phyloP scores from a whole-genome alignment of 2,113 vertebrate species.

The Isurus oxyrinchus region DNA sequence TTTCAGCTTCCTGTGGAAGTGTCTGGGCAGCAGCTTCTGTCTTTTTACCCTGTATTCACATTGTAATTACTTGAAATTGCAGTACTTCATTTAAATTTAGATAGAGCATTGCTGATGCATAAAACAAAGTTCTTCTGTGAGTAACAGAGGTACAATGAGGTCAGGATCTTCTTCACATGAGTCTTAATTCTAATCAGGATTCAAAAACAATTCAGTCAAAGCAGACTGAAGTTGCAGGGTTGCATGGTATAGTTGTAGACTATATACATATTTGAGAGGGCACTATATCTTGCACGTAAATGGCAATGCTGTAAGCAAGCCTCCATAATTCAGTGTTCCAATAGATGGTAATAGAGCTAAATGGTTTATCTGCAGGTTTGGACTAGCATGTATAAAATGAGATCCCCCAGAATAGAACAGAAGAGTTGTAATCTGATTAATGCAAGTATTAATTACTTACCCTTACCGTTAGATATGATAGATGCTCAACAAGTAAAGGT shows the following conservation, averaged over 20 bases:
- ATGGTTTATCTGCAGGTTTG: background rate
- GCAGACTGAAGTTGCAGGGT: background rate
- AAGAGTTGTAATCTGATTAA: background rate
- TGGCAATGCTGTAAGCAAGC: background rate
- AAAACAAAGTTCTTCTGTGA: background rate
- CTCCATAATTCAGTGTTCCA: background rate
- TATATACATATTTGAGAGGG: background rate
- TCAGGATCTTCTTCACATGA: background rate
- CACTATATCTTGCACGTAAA: background rate
- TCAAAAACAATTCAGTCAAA: background rate
- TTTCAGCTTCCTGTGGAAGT: background rate
- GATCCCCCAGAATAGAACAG: background rate
- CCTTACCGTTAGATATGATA: background rate
- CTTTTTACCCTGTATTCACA: slow-evolving; percentile 23
- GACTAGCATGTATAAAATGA: background rate
- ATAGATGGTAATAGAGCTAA: background rate
- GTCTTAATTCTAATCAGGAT: background rate
- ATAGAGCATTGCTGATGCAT: background rate
- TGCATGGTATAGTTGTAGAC: background rate
- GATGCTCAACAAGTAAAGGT: background rate
- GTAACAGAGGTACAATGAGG: background rate
- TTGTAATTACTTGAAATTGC: background rate
- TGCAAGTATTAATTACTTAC: background rate
- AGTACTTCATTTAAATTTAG: background rate
- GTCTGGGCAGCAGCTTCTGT: background rate